Base-by-base conservation (phyloP, 2,797 vertebrate species). In the Alcedo atthis region DNA sequence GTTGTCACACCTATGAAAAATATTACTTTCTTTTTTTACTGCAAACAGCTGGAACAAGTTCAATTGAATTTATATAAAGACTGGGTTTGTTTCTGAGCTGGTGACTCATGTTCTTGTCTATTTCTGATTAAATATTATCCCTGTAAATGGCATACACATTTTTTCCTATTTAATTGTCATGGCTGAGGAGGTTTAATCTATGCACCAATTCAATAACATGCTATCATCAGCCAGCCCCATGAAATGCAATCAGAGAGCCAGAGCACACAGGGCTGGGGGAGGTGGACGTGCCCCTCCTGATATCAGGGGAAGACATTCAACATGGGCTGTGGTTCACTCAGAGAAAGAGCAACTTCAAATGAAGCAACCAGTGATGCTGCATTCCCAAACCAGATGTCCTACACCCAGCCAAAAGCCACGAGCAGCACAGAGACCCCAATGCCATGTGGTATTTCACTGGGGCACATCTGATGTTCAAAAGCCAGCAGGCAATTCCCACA, bases 81-180 rank as follows among this genome's bases (percentile, higher is more conserved):
- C 63, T 67, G 24, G 73, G 61, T 79, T 81, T 96, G 85, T 95
- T 96, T 94, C 77, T 93, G 94, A 96, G 89, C 67, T 81, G 91
- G 58, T 90, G 92, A 94, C 84, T 95, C 86, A 81, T 94, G 84
- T 93, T 93, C 83, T 89, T 95, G 85, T 95, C 90, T 94, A 75
- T 95, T 95, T 96, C 75, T 96, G 92, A 96, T 93, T 97, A 96
- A 96, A 95, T 89, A 94, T 92, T 92, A 88, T 85, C 96, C 81
- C 77, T 77, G 71, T 75, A 96, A 93, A 86, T 93, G 82, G 59
- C 73, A 88, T 70, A 82, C 49, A 87, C 69, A 84, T 94, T 81
- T 95, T 95, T 95, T 53, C 12, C 15, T 92, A 93, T 96, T 90
- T 96, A 93, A 87, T 93, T 96, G 73, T 96, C 90, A 94, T 87